Evolutionary conservation across 2,888 invertebrate species (phyloP).

Genomic region (Suillia variegata): DNA sequence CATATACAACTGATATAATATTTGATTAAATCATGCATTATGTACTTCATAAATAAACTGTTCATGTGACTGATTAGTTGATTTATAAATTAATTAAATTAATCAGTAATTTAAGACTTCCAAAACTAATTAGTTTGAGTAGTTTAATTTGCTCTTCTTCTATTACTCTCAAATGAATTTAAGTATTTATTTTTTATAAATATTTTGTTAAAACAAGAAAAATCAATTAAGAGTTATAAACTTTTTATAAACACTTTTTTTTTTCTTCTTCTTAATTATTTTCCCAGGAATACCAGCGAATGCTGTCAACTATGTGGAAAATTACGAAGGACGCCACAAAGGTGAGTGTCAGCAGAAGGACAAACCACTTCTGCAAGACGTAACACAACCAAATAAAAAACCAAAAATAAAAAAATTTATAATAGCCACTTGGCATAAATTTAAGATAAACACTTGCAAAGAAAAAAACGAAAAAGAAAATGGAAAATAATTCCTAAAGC

Average conservation of each 20-base stretch:
- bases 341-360: constrained; percentile 45
- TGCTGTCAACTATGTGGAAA: constrained; percentile 60
- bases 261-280: constrained; percentile 26
- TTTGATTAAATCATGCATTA: no score
- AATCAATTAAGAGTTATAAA: not conserved
- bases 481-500: no score
- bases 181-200: constrained; percentile 14
- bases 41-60: no score
- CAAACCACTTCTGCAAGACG: constrained; percentile 12
- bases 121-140: no score
- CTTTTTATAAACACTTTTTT: not conserved
- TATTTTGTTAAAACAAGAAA: not conserved
- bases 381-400: not conserved
- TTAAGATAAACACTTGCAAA: constrained; percentile 37
- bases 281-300: constrained; percentile 59
- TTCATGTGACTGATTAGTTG: no score
- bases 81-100: no score
- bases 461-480: no score
- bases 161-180: constrained; percentile 24
- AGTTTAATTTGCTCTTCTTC: not conserved
- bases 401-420: constrained; percentile 26
- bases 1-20: no score
- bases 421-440: constrained; percentile 53
- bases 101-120: no score
- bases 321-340: constrained; percentile 57